Conservation (phyloP, 2,797 vertebrate species). For the Phrynocephalus guinanensis region DNA sequence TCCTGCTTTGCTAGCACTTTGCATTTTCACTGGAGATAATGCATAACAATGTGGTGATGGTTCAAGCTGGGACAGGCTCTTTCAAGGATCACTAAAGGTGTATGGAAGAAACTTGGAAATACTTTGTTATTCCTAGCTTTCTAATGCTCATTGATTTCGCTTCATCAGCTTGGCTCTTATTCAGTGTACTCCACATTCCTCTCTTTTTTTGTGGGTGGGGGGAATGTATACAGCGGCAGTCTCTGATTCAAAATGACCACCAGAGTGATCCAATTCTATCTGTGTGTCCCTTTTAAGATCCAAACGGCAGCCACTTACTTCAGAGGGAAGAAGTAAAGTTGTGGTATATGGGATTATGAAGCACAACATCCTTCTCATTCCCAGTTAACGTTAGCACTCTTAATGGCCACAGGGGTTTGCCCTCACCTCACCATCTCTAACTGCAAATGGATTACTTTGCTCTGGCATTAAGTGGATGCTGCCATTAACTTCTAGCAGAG, state of each 20-base stretch:
- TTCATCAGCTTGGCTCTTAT: neutral
- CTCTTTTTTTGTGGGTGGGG: neutral
- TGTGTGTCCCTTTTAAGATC: neutral
- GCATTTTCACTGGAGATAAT: constrained; percentile 24
- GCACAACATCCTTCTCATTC: neutral
- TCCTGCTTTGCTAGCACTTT: neutral
- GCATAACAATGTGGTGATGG: constrained; percentile 40
- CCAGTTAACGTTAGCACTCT: neutral
- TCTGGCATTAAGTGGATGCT: neutral
- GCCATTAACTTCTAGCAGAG: neutral
- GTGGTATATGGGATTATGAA: neutral
- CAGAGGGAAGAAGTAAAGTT: neutral
- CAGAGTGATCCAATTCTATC: neutral
- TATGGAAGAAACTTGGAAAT: constrained; percentile 12
- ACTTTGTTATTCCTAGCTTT: constrained; percentile 32
- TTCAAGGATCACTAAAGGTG: constrained; percentile 16
- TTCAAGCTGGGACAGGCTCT: constrained; percentile 22
- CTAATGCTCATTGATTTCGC: constrained; percentile 45
- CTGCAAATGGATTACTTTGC: neutral
- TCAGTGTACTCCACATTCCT: neutral
- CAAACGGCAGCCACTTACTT: neutral
- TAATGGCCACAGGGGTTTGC: neutral
- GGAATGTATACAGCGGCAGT: neutral
- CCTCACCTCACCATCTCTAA: neutral
- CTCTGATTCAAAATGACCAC: neutral